Percentiles rank a stretch among this genome's conserved stretches.
Conservation (phyloP, 2,888 invertebrate genomes). For the Pardosa pseudoannulata region DNA sequence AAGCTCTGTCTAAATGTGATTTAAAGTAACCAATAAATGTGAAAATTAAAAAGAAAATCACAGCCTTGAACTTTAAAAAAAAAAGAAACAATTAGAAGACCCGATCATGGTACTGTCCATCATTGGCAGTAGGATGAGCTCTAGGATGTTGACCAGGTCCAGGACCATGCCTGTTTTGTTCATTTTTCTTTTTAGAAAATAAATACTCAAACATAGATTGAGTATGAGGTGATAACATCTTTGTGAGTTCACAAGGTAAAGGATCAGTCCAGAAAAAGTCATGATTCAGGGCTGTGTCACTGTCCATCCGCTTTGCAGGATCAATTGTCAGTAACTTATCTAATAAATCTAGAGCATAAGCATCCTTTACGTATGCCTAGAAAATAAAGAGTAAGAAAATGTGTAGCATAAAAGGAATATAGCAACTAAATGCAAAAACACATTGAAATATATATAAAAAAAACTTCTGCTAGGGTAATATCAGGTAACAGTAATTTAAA, state of each 20-base stretch:
- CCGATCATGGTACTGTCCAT: conserved; percentile 90
- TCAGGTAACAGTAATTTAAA: too few relatives aligned
- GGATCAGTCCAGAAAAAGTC: conserved; percentile 99
- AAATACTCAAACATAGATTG: conserved; percentile 97
- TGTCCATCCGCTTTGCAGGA: conserved; percentile 90
- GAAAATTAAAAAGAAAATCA: too few relatives aligned
- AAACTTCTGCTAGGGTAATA: too few relatives aligned
- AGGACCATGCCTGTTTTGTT: conserved; percentile 47
- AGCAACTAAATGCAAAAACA: too few relatives aligned
- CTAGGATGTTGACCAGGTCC: conserved; percentile 30
- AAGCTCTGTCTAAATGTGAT: too few relatives aligned
- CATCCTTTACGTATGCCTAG: conserved; percentile 91
- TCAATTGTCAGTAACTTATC: conserved; percentile 94
- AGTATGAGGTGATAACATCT: conserved; percentile 93
- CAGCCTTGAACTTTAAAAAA: too few relatives aligned
- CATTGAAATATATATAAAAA: too few relatives aligned
- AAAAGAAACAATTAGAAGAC: conserved; percentile 88
- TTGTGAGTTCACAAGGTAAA: conserved; percentile 92
- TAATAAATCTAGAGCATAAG: conserved; percentile 92
- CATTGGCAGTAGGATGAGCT: conserved; percentile 79
- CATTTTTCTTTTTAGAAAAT: conserved; percentile 81
- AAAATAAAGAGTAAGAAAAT: background rate
- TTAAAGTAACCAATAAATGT: too few relatives aligned
- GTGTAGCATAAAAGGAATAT: background rate
- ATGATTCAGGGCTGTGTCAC: conserved; percentile 95